phyloP scores from a whole-genome alignment of 1,140 invertebrate species.

The Heliothis virescens region DNA sequence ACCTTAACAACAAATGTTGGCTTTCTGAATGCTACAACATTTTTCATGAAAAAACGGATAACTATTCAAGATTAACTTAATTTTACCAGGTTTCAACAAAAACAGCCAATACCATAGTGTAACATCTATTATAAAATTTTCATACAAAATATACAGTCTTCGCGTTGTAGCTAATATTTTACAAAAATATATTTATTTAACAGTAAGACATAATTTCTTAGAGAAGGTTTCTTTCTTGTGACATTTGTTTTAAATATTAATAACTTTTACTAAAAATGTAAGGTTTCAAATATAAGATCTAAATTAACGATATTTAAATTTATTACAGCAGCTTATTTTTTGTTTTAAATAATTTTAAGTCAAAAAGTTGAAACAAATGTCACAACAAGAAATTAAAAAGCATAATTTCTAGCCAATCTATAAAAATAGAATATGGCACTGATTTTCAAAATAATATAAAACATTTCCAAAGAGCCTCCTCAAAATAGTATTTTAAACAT shows the following conservation, averaged over 20 bases:
- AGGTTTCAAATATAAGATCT: too few relatives aligned
- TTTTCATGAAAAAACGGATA: too few relatives aligned
- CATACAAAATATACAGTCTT: conserved; percentile 51
- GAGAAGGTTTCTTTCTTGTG: not conserved
- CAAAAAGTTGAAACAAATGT: conserved; percentile 1
- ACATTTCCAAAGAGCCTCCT: conserved; percentile 14
- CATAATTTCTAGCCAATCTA: conserved; percentile 37
- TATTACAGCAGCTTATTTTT: too few relatives aligned
- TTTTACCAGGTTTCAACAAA: too few relatives aligned
- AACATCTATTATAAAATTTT: conserved; percentile 46
- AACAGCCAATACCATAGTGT: not conserved
- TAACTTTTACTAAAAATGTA: too few relatives aligned
- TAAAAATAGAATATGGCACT: conserved; percentile 33
- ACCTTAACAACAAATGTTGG: too few relatives aligned
- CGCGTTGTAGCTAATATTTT: conserved; percentile 41
- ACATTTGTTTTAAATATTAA: not conserved
- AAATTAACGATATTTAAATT: too few relatives aligned
- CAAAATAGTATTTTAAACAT: not conserved
- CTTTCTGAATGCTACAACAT: too few relatives aligned
- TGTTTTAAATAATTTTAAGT: too few relatives aligned
- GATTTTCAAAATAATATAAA: conserved; percentile 15
- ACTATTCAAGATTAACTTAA: too few relatives aligned
- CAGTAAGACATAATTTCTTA: not conserved
- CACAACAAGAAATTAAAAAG: not conserved
- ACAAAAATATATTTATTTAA: conserved; percentile 42